phyloP scores from a whole-genome alignment of 2,797 vertebrate genomes.

The Ctenosaura bakeri region DNA sequence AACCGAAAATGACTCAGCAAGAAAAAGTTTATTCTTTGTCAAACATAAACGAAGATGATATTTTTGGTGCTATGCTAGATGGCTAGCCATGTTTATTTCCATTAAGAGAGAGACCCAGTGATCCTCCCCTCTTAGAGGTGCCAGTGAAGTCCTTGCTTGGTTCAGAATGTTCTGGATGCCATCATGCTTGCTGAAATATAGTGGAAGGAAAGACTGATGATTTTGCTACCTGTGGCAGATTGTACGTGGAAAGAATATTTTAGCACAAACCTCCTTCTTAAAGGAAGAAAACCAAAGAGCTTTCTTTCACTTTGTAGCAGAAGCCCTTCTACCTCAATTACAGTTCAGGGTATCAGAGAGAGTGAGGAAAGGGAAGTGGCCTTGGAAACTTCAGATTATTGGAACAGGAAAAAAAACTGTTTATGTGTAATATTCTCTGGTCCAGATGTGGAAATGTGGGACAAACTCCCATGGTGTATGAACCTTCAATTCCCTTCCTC shows the following conservation, averaged over 20 bases:
- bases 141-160: neutral
- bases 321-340: neutral
- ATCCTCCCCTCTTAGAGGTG: neutral
- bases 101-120: neutral
- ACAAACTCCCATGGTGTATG: neutral
- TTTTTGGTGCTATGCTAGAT: neutral
- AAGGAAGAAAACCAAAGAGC: neutral
- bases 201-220: neutral
- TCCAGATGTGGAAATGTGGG: neutral
- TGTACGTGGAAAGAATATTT: constrained; percentile 13
- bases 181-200: constrained; percentile 1
- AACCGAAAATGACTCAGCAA: neutral
- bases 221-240: neutral
- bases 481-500: neutral
- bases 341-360: neutral
- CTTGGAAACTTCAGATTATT: neutral
- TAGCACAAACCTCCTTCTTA: neutral
- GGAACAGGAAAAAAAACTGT: too few relatives aligned
- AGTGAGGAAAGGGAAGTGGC: neutral
- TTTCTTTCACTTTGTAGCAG: neutral
- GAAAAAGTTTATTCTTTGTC: neutral
- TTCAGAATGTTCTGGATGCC: neutral
- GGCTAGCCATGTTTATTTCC: neutral
- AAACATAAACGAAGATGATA: neutral
- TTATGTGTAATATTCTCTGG: neutral